A percentile compares a stretch with the other conserved stretches of the same genome.
Conservation (phyloP, 2,797 vertebrate species). For the Octomys mimax region DNA sequence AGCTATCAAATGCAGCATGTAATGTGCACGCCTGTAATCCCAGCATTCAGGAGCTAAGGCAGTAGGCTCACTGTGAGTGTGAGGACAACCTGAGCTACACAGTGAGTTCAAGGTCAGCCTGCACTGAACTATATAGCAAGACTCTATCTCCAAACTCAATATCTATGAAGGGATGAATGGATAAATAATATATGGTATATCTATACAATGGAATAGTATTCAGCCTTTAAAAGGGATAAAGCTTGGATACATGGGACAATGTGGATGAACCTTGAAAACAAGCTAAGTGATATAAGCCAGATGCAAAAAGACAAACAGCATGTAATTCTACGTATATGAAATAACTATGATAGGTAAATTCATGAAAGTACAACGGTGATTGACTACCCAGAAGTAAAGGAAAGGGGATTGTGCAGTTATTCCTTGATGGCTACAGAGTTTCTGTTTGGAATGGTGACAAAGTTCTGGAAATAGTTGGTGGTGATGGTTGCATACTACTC, state of each 20-base stretch:
- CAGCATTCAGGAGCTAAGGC: too few relatives aligned
- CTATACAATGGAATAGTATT: not conserved
- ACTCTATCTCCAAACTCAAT: too few relatives aligned
- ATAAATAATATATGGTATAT: too few relatives aligned
- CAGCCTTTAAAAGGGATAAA: not conserved
- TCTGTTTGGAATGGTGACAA: not conserved
- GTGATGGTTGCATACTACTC: accelerated
- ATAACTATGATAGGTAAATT: not conserved
- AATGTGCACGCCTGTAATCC: too few relatives aligned
- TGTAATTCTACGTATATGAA: not conserved
- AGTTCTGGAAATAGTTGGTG: not conserved
- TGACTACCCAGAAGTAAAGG: not conserved
- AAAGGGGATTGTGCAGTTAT: accelerated
- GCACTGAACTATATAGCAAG: too few relatives aligned
- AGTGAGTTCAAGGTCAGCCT: too few relatives aligned
- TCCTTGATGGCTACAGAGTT: not conserved
- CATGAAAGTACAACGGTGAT: not conserved
- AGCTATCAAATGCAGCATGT: too few relatives aligned
- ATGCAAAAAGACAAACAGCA: not conserved
- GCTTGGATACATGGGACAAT: not conserved
- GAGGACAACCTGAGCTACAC: too few relatives aligned
- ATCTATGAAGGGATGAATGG: too few relatives aligned
- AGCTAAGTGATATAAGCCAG: not conserved
- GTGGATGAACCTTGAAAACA: not conserved
- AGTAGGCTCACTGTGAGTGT: too few relatives aligned